Conservation (phyloP, 1,140 invertebrate genomes). For the Rhizoglyphus robini region DNA sequence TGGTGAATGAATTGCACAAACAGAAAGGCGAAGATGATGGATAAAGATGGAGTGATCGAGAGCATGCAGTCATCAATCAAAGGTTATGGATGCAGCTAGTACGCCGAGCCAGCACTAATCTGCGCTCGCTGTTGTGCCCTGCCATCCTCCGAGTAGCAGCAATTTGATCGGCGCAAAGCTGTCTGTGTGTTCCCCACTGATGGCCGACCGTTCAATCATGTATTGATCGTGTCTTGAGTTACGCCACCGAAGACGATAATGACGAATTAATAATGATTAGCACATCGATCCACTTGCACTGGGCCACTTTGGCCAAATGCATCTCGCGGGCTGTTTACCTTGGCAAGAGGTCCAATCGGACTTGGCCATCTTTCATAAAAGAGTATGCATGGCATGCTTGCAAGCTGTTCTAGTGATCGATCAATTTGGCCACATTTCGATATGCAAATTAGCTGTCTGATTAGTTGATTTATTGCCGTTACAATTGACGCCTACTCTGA, state of each 20-base stretch:
- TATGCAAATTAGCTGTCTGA: constrained; percentile 14
- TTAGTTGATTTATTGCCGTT: constrained; percentile 5
- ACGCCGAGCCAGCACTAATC: not conserved
- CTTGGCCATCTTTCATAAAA: no score
- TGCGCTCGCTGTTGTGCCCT: not conserved
- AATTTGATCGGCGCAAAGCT: not conserved
- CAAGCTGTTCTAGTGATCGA: constrained; percentile 2
- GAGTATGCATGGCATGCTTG: no score
- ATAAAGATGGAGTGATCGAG: constrained; percentile 15
- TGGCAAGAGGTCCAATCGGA: no score
- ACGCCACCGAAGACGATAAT: constrained; percentile 8
- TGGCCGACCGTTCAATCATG: not conserved
- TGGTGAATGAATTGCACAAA: constrained; percentile 13
- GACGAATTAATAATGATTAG: constrained; percentile 15
- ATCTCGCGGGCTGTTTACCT: no score
- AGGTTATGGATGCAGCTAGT: not conserved
- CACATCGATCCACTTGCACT: not conserved
- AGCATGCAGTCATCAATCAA: constrained; percentile 7
- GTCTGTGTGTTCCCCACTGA: not conserved
- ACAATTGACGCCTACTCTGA: not conserved
- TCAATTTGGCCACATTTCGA: not conserved
- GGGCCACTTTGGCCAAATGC: not conserved
- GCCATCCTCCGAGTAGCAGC: not conserved
- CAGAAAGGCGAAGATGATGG: constrained; percentile 1
- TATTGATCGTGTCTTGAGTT: constrained; percentile 5